These are phyloP conservation scores for Mercenaria mercenaria DNA, from an alignment of 1,140 invertebrate species.

Conservation along the genomic window DNA sequence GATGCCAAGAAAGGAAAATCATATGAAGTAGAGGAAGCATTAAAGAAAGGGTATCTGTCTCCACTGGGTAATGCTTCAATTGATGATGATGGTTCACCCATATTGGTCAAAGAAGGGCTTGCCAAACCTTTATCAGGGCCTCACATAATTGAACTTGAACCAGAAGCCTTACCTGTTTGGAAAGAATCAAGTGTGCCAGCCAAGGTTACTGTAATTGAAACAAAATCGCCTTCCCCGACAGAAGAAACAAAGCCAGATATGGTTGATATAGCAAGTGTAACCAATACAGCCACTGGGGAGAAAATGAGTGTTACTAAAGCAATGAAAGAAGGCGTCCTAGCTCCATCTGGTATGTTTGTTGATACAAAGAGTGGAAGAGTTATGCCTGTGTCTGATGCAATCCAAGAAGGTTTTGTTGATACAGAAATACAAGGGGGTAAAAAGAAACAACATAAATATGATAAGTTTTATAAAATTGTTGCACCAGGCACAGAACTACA, in stretches of 20 bases:
- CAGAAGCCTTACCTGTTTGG: background rate
- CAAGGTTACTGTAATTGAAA: background rate
- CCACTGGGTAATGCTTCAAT: constrained; percentile 74
- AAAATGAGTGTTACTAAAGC: constrained; percentile 81
- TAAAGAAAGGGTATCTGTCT: constrained; percentile 78
- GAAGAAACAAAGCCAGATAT: background rate
- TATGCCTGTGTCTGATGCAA: constrained; percentile 92
- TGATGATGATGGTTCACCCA: constrained; percentile 71
- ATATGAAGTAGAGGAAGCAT: constrained; percentile 91
- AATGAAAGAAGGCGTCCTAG: constrained; percentile 83
- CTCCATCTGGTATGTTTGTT: constrained; percentile 84
- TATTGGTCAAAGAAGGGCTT: constrained; percentile 77
- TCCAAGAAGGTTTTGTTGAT: constrained; percentile 92
- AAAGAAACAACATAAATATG: constrained; percentile 41
- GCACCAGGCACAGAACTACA: constrained; percentile 51
- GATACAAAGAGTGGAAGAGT: constrained; percentile 94
- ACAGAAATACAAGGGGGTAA: constrained; percentile 84
- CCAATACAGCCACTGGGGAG: constrained; percentile 90
- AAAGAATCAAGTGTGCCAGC: background rate
- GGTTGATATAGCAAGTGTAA: constrained; percentile 91
- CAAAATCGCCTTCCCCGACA: background rate
- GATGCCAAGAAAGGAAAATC: constrained; percentile 93
- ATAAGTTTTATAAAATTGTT: constrained; percentile 48
- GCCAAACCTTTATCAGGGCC: constrained; percentile 22
- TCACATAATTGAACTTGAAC: background rate